These are phyloP conservation scores for Halictus ligatus DNA, from an alignment of 2,888 invertebrate species.

Conservation along the genomic window DNA sequence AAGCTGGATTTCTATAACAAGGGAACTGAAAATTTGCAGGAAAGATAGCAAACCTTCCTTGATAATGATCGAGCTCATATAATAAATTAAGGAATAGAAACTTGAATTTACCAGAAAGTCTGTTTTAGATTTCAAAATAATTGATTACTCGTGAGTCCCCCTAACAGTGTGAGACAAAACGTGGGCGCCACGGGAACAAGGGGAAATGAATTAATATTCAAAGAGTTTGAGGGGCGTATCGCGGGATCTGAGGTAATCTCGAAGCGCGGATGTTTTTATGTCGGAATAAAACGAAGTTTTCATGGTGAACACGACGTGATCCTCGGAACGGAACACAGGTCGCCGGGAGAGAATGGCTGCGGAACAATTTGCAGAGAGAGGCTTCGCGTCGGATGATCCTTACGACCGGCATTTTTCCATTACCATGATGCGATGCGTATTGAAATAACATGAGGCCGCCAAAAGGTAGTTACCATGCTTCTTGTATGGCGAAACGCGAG, in stretches of 20 bases:
- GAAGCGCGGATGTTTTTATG: not conserved
- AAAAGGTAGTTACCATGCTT: constrained; percentile 59
- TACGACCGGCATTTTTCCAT: constrained; percentile 69
- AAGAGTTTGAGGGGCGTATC: not conserved
- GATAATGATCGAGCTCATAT: no score
- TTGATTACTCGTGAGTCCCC: no score
- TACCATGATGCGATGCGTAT: constrained; percentile 68
- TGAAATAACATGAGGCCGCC: constrained; percentile 63
- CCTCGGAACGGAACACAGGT: not conserved
- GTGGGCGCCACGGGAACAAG: not conserved
- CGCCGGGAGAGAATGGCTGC: constrained; percentile 13
- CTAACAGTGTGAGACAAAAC: not conserved
- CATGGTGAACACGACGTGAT: not conserved
- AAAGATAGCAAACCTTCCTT: no score
- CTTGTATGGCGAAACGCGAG: constrained; percentile 57
- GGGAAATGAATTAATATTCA: not conserved
- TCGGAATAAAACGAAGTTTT: not conserved
- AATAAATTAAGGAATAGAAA: no score
- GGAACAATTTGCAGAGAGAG: constrained; percentile 31
- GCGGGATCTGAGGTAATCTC: not conserved
- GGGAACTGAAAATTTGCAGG: no score
- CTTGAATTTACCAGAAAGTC: no score
- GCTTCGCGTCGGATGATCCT: constrained; percentile 39
- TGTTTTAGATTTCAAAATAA: no score
- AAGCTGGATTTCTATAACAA: no score